Percentiles rank a stretch among this genome's conserved stretches.
phyloP scores from a whole-genome alignment of 2,113 vertebrate genomes.

The Tichodroma muraria region DNA sequence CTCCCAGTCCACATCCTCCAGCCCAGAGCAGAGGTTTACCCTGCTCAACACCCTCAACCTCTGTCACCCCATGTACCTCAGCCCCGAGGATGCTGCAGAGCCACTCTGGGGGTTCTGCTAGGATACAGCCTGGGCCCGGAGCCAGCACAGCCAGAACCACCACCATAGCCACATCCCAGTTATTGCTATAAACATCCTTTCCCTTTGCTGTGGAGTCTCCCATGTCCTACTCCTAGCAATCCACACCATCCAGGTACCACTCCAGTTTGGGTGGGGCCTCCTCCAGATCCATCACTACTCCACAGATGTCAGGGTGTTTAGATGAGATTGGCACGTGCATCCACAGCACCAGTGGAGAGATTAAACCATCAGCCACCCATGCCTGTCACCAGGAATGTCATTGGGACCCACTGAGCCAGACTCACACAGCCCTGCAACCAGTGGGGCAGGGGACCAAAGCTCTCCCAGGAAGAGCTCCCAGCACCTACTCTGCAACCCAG shows the following conservation, averaged over 20 bases:
- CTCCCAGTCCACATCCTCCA: neutral
- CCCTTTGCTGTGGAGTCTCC: neutral
- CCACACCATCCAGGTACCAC: neutral
- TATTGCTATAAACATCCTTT: neutral
- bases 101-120: neutral
- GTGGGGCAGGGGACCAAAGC: neutral
- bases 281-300: neutral
- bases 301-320: accelerated
- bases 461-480: neutral
- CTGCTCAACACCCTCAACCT: neutral
- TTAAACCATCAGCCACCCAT: neutral
- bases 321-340: neutral
- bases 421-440: neutral
- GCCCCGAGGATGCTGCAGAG: neutral
- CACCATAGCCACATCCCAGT: neutral
- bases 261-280: neutral
- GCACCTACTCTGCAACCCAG: neutral
- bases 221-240: neutral
- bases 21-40: neutral
- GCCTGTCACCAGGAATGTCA: neutral
- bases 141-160: neutral
- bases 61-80: neutral
- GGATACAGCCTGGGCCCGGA: neutral
- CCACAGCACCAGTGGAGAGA: neutral
- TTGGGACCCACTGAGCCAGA: neutral